Conservation (phyloP, 2,888 invertebrate genomes). For the Mechanitis mazaeus region DNA sequence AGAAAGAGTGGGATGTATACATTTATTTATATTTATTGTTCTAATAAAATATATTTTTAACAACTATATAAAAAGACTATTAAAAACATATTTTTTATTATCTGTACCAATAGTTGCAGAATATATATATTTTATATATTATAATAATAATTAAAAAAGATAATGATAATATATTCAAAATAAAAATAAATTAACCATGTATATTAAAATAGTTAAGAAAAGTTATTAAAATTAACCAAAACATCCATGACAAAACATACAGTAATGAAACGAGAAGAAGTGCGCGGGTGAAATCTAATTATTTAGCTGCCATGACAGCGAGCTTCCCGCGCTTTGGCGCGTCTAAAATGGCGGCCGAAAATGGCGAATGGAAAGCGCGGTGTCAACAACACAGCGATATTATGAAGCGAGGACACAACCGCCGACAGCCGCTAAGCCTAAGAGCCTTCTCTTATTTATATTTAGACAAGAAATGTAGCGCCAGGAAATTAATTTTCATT, state of each 20-base stretch:
- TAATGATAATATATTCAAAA: background rate
- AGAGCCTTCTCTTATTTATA: constrained; percentile 48
- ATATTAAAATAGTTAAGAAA: constrained; percentile 27
- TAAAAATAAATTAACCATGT: constrained; percentile 21
- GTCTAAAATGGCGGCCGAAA: constrained; percentile 47
- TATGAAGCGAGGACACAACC: constrained; percentile 61
- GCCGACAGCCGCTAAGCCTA: constrained; percentile 66
- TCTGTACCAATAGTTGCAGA: too few relatives aligned
- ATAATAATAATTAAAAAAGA: too few relatives aligned
- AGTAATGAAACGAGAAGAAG: constrained; percentile 67
- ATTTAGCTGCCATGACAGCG: constrained; percentile 69
- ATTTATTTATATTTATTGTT: background rate
- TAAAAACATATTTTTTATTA: too few relatives aligned
- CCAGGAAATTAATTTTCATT: constrained; percentile 46
- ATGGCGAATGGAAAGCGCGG: constrained; percentile 32
- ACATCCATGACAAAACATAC: constrained; percentile 73
- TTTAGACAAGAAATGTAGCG: constrained; percentile 52
- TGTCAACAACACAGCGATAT: constrained; percentile 61
- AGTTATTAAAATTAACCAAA: constrained; percentile 46
- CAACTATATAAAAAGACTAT: constrained; percentile 5
- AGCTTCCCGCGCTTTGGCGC: constrained; percentile 66
- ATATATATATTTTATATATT: too few relatives aligned
- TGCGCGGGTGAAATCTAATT: constrained; percentile 66
- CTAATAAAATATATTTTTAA: background rate
- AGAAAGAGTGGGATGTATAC: constrained; percentile 11